These are phyloP conservation scores for Cliona cf. orientalis DNA, from an alignment of 37 sponge, comb jelly and placozoan species.

Conservation along the genomic window DNA sequence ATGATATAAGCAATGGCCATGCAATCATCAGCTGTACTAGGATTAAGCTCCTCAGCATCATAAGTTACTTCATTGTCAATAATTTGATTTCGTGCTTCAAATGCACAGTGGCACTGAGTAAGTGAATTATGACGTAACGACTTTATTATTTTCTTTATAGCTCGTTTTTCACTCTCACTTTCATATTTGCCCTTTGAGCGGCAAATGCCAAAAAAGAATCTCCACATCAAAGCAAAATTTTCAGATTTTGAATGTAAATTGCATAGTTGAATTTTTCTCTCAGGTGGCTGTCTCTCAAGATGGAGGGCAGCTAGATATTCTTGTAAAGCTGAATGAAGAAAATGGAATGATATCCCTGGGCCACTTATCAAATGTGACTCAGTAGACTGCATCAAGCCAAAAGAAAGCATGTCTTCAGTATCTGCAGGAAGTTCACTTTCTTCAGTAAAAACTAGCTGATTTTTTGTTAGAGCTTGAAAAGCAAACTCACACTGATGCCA, in stretches of 20 bases:
- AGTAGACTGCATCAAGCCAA: background rate
- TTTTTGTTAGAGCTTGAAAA: too few relatives aligned
- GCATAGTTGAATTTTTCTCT: background rate
- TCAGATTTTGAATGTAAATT: background rate
- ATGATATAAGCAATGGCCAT: too few relatives aligned
- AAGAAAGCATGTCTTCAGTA: background rate
- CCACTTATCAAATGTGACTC: background rate
- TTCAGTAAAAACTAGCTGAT: background rate
- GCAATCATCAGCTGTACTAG: too few relatives aligned
- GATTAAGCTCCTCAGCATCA: too few relatives aligned
- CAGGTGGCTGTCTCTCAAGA: background rate
- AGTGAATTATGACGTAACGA: too few relatives aligned
- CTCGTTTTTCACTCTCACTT: too few relatives aligned
- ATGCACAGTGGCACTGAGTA: too few relatives aligned
- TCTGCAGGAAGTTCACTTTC: background rate
- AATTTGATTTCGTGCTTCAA: too few relatives aligned
- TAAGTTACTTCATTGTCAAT: too few relatives aligned
- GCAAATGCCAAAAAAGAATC: conserved; percentile 1
- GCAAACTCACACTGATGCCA: too few relatives aligned
- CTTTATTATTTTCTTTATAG: too few relatives aligned
- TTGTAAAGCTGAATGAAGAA: background rate
- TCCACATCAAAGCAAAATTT: background rate
- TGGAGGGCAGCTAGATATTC: background rate
- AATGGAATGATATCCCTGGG: background rate
- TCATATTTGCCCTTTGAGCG: too few relatives aligned